Conservation (phyloP, 1,140 invertebrate genomes). For the Drosophila nebulosa region DNA sequence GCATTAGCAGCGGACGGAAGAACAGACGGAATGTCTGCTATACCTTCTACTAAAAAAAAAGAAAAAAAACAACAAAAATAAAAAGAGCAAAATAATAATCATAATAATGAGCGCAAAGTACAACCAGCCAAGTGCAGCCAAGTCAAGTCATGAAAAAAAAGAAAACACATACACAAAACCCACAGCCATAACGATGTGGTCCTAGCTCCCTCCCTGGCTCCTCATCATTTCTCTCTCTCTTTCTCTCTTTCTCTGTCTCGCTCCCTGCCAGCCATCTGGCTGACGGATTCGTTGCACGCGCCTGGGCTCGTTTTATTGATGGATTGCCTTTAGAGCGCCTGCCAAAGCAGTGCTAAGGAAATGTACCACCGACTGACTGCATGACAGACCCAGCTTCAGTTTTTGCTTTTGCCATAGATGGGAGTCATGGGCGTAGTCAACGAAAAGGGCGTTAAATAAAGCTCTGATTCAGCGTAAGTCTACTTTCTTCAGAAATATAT, state of each 20-base stretch:
- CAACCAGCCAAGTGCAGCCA: slow-evolving; percentile 64
- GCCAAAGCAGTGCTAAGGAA: slow-evolving; percentile 33
- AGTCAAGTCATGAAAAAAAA: slow-evolving; percentile 58
- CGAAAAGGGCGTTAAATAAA: not conserved
- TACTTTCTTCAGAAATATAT: too few species aligned
- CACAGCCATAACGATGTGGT: slow-evolving; percentile 48
- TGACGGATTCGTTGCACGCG: slow-evolving; percentile 50
- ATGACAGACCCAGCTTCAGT: slow-evolving; percentile 8
- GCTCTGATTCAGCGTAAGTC: too few species aligned
- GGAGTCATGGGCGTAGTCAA: not conserved
- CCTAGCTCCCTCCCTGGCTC: too few species aligned
- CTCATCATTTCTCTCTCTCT: not conserved
- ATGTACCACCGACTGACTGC: slow-evolving; percentile 32
- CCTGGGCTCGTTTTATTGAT: slow-evolving; percentile 47
- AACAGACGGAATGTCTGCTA: slow-evolving; percentile 11
- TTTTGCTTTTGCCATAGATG: not conserved
- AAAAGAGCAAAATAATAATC: slow-evolving; percentile 48
- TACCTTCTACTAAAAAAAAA: slow-evolving; percentile 18
- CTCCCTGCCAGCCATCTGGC: not conserved
- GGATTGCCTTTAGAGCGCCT: slow-evolving; percentile 43
- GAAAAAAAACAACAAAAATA: slow-evolving; percentile 14
- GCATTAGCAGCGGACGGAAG: slow-evolving; percentile 46
- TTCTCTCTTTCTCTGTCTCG: not conserved
- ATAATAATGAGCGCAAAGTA: slow-evolving; percentile 60
- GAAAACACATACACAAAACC: slow-evolving; percentile 23